Conservation (phyloP, 2,888 invertebrate species). For the Rhingia campestris region DNA sequence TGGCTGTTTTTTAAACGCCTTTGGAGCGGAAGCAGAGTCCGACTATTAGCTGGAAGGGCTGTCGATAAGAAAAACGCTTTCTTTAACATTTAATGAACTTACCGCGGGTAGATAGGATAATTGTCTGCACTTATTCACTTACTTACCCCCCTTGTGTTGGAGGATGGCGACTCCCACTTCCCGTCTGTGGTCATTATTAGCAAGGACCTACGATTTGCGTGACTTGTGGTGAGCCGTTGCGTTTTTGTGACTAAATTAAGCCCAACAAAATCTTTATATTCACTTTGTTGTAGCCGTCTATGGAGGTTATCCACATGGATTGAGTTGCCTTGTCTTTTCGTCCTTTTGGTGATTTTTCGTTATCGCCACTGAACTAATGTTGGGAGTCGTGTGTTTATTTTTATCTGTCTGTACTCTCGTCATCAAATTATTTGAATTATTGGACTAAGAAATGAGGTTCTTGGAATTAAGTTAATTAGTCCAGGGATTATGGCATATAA, state of each 20-base stretch:
- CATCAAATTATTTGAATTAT: constrained; percentile 69
- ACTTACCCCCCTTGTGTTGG: not conserved
- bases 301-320: constrained; percentile 12
- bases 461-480: constrained; percentile 64
- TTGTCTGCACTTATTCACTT: constrained; percentile 65
- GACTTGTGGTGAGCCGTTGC: constrained; percentile 53
- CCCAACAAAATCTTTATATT: constrained; percentile 19
- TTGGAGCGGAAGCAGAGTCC: constrained; percentile 45
- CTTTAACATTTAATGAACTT: constrained; percentile 63
- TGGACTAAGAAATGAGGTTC: constrained; percentile 65
- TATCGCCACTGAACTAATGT: not conserved
- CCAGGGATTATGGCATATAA: constrained; percentile 53
- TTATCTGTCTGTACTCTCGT: constrained; percentile 31
- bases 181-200: constrained; percentile 22
- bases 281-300: not conserved
- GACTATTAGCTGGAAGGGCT: constrained; percentile 49
- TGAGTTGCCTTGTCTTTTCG: constrained; percentile 33
- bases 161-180: constrained; percentile 3
- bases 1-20: constrained; percentile 29
- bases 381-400: constrained; percentile 34
- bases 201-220: constrained; percentile 64
- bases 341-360: constrained; percentile 1
- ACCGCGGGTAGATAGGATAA: constrained; percentile 59
- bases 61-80: constrained; percentile 62
- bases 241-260: not conserved